Evolutionary conservation across 2,113 vertebrate genomes (phyloP), one percentile per base, ranked within the genome.

Genomic region (Motacilla tschutschensis): DNA sequence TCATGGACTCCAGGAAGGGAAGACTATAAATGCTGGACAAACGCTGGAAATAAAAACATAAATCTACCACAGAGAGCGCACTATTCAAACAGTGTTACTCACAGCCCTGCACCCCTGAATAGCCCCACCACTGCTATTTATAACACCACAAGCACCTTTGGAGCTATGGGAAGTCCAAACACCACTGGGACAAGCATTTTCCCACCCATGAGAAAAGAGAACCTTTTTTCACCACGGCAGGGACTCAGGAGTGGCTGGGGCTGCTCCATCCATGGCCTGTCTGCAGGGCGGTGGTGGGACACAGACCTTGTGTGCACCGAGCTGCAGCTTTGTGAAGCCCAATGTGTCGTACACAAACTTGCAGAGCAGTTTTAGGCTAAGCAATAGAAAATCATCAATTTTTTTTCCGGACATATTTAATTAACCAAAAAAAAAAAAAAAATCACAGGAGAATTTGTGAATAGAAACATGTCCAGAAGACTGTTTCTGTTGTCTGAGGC

Each of bases 301-400:
- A 77, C 20, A 46, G 19, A 43, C 18, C 14, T 15, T 6, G 18
- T 1, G 12, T 3, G 19, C 10, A 14, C 2, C 8, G 5, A 41
- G 63, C 36, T 19, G 40, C 0, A 0, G 26, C 15, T 74, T 33
- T 6, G 1, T 19, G 18, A 31, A 47, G 36, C 8, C 46, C 31
- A 8, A 2, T 0, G 0, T 4, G 24, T 22, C 0, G 0, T 3
- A 7, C 0, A 3, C 1, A 38, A 20, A 5, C 26, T 4, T 17
- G 10, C 22, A 58, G 40, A 25, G 63, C 1, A 2, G 50, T 10
- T 79, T 70, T 17, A 43, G 40, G 16, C n/a, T 69, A 8, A 88
- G 46, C 6, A 7, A 5, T 33, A 26, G 43, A 62, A 83, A 66
- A 12, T 11, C 53, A 60, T 22, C 19, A 2, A 12, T 40, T 33